Evolutionary conservation across 35 echinoderm and acorn worm genomes (phyloP), one percentile per base, ranked within the genome.

Genomic region (Chiridota heheva): DNA sequence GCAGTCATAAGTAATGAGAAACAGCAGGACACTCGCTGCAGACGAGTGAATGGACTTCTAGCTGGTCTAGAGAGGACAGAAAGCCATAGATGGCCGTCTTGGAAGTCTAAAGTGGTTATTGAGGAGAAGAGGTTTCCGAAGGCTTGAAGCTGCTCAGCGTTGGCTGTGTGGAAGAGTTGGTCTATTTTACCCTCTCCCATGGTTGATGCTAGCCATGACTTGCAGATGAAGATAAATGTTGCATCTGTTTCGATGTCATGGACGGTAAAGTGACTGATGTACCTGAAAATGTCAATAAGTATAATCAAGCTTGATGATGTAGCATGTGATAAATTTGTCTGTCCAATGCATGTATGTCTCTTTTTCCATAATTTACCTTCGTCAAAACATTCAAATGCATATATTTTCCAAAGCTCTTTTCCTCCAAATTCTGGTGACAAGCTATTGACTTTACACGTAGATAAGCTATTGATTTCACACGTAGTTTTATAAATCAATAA

Each of bases 71-170:
- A 77, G 12, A 91, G 46, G 3, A 98, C 81, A 7, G 95, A 98
- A 66, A 98, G 85, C 95, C 95, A 98, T 36, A 98, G 89, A 66
- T 98, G 95, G 13, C 85, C 88, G 36, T 98, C 95, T 2, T 67
- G 89, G 27, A 98, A 42, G 45, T 88, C 95, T 33, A 76, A 34
- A 1, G 81, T 65, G 17, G 94, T 80, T 44, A 75, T 63, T 13
- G 80, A 24, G 34, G 78, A 44, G 61, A 97, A 97, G 29, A 85
- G 51, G 72, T 86, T 81, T 15, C 73, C 37, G 33, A 97, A 88
- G 0, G 73, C 32, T 33, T 41, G 10, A 24, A 92, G 65, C 24
- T 98, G 61, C 32, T 92, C 85, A 8, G 62, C 35, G 2, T 55
- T 81, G 24, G 85, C 85, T 48, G 70, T 46, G 1, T 35, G 30